Conservation (phyloP, 1,140 invertebrate species). For the Homarus americanus region DNA sequence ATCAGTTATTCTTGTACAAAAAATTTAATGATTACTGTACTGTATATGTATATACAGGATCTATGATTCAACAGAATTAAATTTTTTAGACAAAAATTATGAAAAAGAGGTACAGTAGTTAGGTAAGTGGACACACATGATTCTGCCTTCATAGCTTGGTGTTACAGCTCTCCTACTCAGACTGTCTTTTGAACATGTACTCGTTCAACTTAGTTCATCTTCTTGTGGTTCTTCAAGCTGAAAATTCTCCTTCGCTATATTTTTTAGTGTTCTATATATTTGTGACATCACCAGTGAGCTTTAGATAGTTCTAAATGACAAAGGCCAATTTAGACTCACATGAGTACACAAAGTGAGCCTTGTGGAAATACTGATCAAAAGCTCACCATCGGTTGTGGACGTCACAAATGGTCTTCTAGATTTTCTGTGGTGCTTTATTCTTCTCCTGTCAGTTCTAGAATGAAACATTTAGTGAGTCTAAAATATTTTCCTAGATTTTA, state of each 20-base stretch:
- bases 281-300: slow-evolving; percentile 58
- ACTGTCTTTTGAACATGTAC: slow-evolving; percentile 36
- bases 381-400: slow-evolving; percentile 26
- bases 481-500: slow-evolving; percentile 56
- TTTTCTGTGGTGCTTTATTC: slow-evolving; percentile 48
- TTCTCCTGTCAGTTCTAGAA: slow-evolving; percentile 59
- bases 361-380: slow-evolving; percentile 25
- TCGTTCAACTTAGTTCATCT: slow-evolving; percentile 49
- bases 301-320: slow-evolving; percentile 34
- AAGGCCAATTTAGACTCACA: neutral
- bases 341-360: neutral
- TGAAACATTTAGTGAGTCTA: slow-evolving; percentile 45
- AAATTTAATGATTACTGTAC: too few relatives aligned
- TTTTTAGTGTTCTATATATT: slow-evolving; percentile 55
- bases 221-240: slow-evolving; percentile 64
- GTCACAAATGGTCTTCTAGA: slow-evolving; percentile 64
- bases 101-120: neutral
- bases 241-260: slow-evolving; percentile 47
- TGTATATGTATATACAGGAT: neutral
- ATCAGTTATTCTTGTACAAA: too few relatives aligned
- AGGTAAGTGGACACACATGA: neutral
- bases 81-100: neutral
- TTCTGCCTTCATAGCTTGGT: neutral
- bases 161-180: neutral
- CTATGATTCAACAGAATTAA: neutral